Conservation (phyloP, 2,888 invertebrate species). For the Cyclophora albipunctata region DNA sequence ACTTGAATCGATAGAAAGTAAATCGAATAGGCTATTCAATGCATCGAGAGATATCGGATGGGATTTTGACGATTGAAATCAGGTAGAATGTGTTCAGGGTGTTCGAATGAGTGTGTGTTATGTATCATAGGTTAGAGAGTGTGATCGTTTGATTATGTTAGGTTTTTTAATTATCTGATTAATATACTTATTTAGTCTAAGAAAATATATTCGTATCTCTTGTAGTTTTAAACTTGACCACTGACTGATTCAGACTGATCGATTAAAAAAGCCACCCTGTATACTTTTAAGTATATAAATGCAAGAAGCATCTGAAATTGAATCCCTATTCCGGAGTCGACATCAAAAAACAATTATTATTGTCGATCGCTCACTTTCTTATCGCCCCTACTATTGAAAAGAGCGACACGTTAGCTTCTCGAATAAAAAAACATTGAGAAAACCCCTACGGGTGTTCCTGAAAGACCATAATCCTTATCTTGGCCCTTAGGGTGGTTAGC, state of each 20-base stretch:
- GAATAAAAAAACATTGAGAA: slow-evolving; percentile 18
- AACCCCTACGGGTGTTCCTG: slow-evolving; percentile 25
- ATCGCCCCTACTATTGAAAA: slow-evolving; percentile 18
- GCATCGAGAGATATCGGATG: slow-evolving; percentile 1
- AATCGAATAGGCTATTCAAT: slow-evolving; percentile 3
- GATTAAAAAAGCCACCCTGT: no score
- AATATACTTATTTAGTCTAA: no score
- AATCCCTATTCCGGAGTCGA: neutral
- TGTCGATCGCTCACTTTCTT: slow-evolving; percentile 26
- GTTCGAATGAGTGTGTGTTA: no score
- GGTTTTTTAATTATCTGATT: no score
- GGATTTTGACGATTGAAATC: neutral
- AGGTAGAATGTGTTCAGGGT: no score
- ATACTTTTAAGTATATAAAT: no score
- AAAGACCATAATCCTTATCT: slow-evolving; percentile 52
- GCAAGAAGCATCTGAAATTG: no score
- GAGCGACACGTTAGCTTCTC: slow-evolving; percentile 18
- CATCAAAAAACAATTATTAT: slow-evolving; percentile 27
- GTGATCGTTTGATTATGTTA: no score
- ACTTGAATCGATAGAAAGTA: neutral
- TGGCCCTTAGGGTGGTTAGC: slow-evolving; percentile 46
- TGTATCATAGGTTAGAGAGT: no score
- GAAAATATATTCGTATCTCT: no score
- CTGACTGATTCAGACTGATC: no score
- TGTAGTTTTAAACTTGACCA: no score